phyloP scores from a whole-genome alignment of 2,113 vertebrate genomes.

The Centropus unirufus region DNA sequence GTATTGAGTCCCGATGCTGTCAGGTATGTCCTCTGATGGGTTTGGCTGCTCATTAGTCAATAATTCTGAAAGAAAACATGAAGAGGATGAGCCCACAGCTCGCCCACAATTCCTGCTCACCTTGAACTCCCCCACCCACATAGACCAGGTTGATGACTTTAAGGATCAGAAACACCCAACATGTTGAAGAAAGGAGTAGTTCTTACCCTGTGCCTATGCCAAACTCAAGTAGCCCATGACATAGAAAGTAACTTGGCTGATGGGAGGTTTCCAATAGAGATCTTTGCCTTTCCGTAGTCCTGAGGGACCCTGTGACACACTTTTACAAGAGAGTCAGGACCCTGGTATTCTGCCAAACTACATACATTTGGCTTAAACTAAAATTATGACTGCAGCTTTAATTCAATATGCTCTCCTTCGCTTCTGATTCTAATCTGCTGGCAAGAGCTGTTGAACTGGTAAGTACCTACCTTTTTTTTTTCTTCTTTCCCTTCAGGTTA shows the following conservation, averaged over 20 bases:
- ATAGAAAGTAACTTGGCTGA: not conserved
- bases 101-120: not conserved
- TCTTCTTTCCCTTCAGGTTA: not conserved
- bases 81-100: not conserved
- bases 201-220: not conserved
- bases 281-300: not conserved
- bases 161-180: not conserved
- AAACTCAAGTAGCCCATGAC: not conserved
- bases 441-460: not conserved
- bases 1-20: not conserved
- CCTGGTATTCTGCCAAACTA: not conserved
- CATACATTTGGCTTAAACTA: not conserved
- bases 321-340: not conserved
- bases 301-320: not conserved
- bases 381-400: not conserved
- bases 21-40: not conserved
- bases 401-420: not conserved
- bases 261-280: not conserved
- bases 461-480: not conserved
- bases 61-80: not conserved
- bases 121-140: not conserved
- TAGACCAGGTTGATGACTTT: not conserved
- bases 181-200: not conserved
- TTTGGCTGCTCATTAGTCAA: not conserved
- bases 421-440: not conserved